Percentiles rank a stretch among this genome's conserved stretches.
Conservation (phyloP, 2,797 vertebrate genomes). For the Pseudochaenichthys georgianus region DNA sequence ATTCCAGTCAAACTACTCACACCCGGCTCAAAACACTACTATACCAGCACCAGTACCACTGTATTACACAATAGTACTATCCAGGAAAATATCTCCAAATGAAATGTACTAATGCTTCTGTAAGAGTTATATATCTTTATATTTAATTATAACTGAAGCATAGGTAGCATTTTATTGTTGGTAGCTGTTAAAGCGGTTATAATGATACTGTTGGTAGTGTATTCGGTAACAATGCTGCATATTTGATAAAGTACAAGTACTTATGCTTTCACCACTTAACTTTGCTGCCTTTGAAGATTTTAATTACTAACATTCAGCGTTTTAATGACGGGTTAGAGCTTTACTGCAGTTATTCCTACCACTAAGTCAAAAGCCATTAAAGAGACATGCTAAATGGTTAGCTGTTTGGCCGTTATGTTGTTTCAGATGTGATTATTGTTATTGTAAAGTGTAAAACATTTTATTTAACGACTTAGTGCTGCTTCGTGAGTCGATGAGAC, state of each 20-base stretch:
- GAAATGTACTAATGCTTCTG: neutral
- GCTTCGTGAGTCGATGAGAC: constrained; percentile 18
- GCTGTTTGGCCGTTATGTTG: neutral
- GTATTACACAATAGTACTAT: neutral
- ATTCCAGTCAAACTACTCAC: neutral
- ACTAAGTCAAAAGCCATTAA: neutral
- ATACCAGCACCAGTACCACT: no score
- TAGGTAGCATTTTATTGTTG: neutral
- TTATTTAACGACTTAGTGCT: constrained; percentile 2
- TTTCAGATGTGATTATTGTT: constrained; percentile 5
- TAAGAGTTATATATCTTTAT: neutral
- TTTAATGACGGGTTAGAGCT: no score
- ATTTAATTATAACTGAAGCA: neutral
- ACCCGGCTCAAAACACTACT: no score
- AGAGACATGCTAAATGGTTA: neutral
- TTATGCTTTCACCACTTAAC: no score
- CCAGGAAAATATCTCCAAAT: neutral
- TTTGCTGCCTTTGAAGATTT: no score
- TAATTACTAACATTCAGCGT: no score
- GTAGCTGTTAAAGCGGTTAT: neutral
- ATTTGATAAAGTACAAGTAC: no score
- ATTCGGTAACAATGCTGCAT: no score
- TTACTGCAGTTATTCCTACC: no score
- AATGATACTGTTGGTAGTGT: neutral
- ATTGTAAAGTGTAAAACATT: neutral